A percentile compares a stretch with the other conserved stretches of the same genome.
These are phyloP conservation scores for Sesia bembeciformis DNA, from an alignment of 2,888 invertebrate genomes.

Conservation along the genomic window DNA sequence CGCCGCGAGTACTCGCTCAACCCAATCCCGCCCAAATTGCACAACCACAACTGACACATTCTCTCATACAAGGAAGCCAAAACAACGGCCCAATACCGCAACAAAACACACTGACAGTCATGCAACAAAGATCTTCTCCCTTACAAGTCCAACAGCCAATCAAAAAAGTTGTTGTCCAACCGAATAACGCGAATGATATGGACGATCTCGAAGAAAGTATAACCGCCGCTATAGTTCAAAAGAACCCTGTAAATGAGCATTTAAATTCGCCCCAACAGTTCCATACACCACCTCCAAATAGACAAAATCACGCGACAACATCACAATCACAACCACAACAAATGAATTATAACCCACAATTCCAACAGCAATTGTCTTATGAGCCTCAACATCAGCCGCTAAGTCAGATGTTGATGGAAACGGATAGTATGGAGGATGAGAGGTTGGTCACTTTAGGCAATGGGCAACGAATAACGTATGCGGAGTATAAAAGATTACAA, in stretches of 20 bases:
- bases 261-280: conserved; percentile 37
- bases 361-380: conserved; percentile 27
- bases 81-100: conserved; percentile 28
- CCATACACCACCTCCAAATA: conserved; percentile 35
- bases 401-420: conserved; percentile 46
- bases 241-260: conserved; percentile 39
- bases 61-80: not conserved
- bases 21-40: conserved; percentile 56
- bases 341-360: conserved; percentile 33
- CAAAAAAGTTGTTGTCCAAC: conserved; percentile 58
- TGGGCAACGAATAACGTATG: conserved; percentile 60
- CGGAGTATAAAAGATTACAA: conserved; percentile 55
- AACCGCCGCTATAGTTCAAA: conserved; percentile 64
- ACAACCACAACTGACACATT: not conserved
- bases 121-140: conserved; percentile 38
- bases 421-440: conserved; percentile 52
- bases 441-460: conserved; percentile 47
- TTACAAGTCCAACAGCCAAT: conserved; percentile 32
- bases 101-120: conserved; percentile 28
- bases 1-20: conserved; percentile 52
- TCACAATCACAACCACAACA: conserved; percentile 21
- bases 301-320: conserved; percentile 25
- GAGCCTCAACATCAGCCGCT: conserved; percentile 38
- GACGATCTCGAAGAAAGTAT: conserved; percentile 72
- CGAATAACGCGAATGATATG: conserved; percentile 63